Percentiles rank a stretch among this genome's conserved stretches.
Evolutionary conservation across 2,888 invertebrate species (phyloP).

Genomic region (Parnassius mnemosyne): DNA sequence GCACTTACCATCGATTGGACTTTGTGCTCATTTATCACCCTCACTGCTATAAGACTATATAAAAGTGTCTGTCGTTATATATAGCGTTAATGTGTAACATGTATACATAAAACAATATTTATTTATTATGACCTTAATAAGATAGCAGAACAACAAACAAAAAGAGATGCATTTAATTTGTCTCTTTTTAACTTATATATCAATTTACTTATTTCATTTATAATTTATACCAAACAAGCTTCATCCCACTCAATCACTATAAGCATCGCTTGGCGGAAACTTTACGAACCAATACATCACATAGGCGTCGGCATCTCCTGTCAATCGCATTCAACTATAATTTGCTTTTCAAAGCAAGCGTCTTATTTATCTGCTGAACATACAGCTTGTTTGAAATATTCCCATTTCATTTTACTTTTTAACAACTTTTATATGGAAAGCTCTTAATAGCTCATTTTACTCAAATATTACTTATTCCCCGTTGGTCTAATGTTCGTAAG

Average conservation of each 20-base stretch:
- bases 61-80: no score
- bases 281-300: slow-evolving; percentile 7
- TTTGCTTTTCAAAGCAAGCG: background rate
- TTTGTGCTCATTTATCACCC: no score
- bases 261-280: background rate
- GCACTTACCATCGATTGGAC: no score
- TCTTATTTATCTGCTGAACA: background rate
- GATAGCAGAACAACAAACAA: background rate
- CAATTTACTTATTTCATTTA: no score
- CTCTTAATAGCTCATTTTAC: no score
- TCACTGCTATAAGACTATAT: no score
- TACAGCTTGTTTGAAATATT: background rate
- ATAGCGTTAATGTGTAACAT: no score
- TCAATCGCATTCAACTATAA: slow-evolving; percentile 11
- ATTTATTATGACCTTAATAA: background rate
- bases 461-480: background rate
- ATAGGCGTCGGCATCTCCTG: slow-evolving; percentile 6
- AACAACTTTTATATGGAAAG: no score
- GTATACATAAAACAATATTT: background rate
- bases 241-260: background rate
- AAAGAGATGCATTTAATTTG: background rate
- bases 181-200: no score
- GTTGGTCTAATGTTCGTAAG: no score
- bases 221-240: background rate
- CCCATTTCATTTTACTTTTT: no score